phyloP scores from a whole-genome alignment of 2,113 vertebrate genomes.

The Tichodroma muraria region DNA sequence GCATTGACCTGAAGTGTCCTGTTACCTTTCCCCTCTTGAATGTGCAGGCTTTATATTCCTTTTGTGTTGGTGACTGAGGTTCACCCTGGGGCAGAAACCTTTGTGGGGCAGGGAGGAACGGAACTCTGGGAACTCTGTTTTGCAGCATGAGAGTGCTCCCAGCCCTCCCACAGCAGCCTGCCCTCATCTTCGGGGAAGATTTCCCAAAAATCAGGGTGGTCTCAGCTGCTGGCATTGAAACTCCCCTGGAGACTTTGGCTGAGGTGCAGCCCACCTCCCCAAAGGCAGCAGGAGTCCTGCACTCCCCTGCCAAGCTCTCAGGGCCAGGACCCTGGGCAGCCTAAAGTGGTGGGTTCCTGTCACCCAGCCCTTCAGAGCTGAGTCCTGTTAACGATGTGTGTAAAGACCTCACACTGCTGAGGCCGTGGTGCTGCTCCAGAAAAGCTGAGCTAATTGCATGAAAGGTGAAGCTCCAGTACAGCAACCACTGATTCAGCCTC shows the following conservation, averaged over 20 bases:
- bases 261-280: background rate
- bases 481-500: background rate
- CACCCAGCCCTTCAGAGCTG: background rate
- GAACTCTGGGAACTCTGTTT: background rate
- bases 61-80: background rate
- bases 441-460: background rate
- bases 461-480: background rate
- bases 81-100: background rate
- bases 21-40: background rate
- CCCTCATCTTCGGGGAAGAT: background rate
- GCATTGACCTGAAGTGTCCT: background rate
- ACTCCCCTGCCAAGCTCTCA: background rate
- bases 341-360: background rate
- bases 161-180: background rate
- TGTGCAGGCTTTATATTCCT: background rate
- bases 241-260: background rate
- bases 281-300: background rate
- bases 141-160: fast-evolving
- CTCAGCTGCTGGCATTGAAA: background rate
- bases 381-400: background rate
- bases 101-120: background rate
- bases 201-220: background rate
- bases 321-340: background rate
- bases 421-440: background rate
- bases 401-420: background rate